These are phyloP conservation scores for Trinectes maculatus DNA, from an alignment of 2,113 vertebrate genomes.

Conservation along the genomic window DNA sequence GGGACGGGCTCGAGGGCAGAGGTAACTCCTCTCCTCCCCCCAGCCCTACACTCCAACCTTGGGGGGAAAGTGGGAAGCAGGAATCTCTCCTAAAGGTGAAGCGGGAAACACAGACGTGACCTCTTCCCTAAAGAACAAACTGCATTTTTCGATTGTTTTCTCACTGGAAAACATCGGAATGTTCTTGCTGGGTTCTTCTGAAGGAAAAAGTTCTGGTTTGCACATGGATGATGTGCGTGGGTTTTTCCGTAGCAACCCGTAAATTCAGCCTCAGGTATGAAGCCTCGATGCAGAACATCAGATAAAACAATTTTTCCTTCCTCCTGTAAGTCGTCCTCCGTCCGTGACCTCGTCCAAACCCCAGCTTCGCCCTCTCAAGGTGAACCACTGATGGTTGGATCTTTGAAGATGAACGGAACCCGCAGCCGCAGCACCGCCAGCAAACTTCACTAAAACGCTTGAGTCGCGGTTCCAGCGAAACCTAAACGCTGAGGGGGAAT, in stretches of 20 bases:
- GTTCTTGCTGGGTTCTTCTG: background rate
- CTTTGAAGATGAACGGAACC: background rate
- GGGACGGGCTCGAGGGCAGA: conserved; percentile 70
- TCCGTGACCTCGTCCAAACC: conserved; percentile 8
- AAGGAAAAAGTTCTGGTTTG: background rate
- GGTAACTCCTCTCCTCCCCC: conserved; percentile 39
- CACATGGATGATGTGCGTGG: background rate
- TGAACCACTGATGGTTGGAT: conserved; percentile 25
- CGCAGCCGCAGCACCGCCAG: conserved; percentile 15
- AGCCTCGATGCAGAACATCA: conserved; percentile 28
- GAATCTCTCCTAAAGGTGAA: conserved; percentile 47
- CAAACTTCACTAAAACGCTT: conserved; percentile 40
- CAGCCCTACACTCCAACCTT: conserved; percentile 47
- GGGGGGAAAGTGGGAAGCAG: conserved; percentile 40
- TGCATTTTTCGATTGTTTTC: too few species aligned
- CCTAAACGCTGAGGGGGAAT: conserved; percentile 25
- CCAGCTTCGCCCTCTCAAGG: background rate
- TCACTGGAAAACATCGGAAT: background rate
- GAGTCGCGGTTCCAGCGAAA: conserved; percentile 33
- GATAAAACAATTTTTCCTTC: conserved; percentile 39
- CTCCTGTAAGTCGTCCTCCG: conserved; percentile 2
- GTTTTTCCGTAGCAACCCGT: conserved; percentile 22
- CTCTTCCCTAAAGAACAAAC: background rate
- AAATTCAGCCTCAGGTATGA: conserved; percentile 44
- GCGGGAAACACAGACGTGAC: conserved; percentile 1